Evolutionary conservation across 1,140 invertebrate species (phyloP), one percentile per base, ranked within the genome.

Genomic region (Cherax destructor): DNA sequence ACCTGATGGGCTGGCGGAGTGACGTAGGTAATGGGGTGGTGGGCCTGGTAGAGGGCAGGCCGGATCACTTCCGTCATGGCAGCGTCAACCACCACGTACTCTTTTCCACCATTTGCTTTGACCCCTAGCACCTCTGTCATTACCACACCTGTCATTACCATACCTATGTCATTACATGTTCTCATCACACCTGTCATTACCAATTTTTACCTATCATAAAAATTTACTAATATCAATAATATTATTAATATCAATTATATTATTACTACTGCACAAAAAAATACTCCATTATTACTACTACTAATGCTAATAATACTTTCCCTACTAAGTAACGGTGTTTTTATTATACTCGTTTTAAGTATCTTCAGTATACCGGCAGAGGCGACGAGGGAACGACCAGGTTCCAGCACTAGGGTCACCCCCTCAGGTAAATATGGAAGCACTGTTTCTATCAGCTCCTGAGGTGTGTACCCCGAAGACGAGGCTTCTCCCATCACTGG

Each of bases 61-160:
- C 87, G 87, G 52, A 89, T 89, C 3, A 89, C 79, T 24, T 89
- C 87, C 1, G 87, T 89, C 79, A 89, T 89, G 50, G 87, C 87
- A 74, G 87, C 79, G 49, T 89, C 87, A n/a, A 83, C 80, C 30
- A 89, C 87, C 47, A 89, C 49, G 52, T 83, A 89, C 49, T 21
- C 52, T 47, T 21, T 7, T 13, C 49, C 79, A 11, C 61, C 87
- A n/a, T 81, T 89, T 9, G n/a, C 16, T 65, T 89, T 89, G 9
- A 83, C 49, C 21, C 87, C 87, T n/a, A 89, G 13, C 4, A 89
- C 72, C 59, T 89, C 79, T 21, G 87, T 89, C 61, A 83, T 81
- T 13, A 89, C 3, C 49, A 89, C 87, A 81, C 87, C 87, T 59
- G 59, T 83, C 5, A 11, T 30, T 83, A 59, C 21, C 21, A 41